phyloP scores from a whole-genome alignment of 2,888 invertebrate species.

The Carcina quercana region DNA sequence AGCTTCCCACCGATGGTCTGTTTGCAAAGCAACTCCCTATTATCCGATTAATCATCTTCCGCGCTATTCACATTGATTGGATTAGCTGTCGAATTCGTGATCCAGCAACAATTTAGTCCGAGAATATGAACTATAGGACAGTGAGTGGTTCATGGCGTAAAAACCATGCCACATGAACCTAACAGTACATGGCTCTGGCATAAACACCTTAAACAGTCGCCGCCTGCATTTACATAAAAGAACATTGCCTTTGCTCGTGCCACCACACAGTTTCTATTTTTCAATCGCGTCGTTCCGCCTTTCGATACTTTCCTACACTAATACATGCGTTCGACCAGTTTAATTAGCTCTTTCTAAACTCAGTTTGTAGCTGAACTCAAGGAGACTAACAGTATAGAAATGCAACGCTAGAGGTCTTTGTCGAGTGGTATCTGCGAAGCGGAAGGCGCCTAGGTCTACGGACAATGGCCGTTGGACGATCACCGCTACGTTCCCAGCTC shows the following conservation, averaged over 20 bases:
- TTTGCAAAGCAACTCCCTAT: no score
- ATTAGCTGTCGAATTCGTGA: no score
- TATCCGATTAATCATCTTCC: no score
- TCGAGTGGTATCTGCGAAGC: conserved; percentile 42
- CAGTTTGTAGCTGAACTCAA: conserved; percentile 23
- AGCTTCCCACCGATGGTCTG: no score
- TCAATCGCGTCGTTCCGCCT: conserved; percentile 65
- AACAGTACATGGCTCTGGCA: no score
- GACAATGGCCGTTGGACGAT: conserved; percentile 64
- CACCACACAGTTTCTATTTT: conserved; percentile 60
- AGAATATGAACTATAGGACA: no score
- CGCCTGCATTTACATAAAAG: conserved; percentile 29
- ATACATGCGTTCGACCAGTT: conserved; percentile 38
- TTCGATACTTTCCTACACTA: conserved; percentile 66
- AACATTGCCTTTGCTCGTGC: no score
- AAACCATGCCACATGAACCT: no score
- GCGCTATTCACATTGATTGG: no score
- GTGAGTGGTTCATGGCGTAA: no score
- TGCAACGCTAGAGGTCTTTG: conserved; percentile 40
- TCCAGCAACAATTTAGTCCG: no score
- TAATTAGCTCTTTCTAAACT: conserved; percentile 30
- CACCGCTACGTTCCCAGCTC: conserved; percentile 63
- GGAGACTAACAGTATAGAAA: conserved; percentile 32
- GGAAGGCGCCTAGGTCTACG: conserved; percentile 59
- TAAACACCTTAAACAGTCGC: no score